phyloP scores from a whole-genome alignment of 2,888 invertebrate genomes.

The Pteria penguin region DNA sequence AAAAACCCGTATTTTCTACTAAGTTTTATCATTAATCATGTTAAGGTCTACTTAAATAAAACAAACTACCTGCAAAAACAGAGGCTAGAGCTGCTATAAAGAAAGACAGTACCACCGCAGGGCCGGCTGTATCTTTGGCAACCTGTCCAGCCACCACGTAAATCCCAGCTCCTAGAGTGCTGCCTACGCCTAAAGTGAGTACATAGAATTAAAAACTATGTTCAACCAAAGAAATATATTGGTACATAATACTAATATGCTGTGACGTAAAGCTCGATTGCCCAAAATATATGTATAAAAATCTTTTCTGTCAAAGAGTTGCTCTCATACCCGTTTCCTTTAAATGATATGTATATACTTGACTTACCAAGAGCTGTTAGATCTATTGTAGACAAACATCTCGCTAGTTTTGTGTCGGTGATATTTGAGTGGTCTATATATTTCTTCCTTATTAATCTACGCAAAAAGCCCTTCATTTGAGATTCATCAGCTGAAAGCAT shows the following conservation, averaged over 20 bases:
- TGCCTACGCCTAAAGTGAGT: constrained; percentile 91
- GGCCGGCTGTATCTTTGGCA: constrained; percentile 85
- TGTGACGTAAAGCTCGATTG: too few relatives aligned
- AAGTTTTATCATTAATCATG: too few relatives aligned
- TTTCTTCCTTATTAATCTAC: constrained; percentile 65
- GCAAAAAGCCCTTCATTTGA: constrained; percentile 44
- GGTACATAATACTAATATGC: too few relatives aligned
- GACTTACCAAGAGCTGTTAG: constrained; percentile 88
- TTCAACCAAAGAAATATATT: too few relatives aligned
- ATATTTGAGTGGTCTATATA: constrained; percentile 55
- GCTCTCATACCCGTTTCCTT: too few relatives aligned
- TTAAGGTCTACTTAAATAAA: too few relatives aligned
- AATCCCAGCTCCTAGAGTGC: constrained; percentile 98
- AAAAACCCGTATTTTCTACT: too few relatives aligned
- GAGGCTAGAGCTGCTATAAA: constrained; percentile 81
- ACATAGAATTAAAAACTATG: too few relatives aligned
- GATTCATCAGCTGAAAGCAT: too few relatives aligned
- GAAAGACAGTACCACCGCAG: constrained; percentile 85
- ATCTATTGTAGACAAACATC: constrained; percentile 91
- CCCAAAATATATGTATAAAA: too few relatives aligned
- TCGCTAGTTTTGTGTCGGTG: constrained; percentile 71
- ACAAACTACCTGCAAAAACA: constrained; percentile 83
- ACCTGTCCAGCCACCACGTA: constrained; percentile 97
- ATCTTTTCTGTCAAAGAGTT: too few relatives aligned
- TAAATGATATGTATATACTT: too few relatives aligned